A percentile compares a stretch with the other conserved stretches of the same genome.
Conservation (phyloP, 1,140 invertebrate genomes). For the Heterodera carotae region DNA sequence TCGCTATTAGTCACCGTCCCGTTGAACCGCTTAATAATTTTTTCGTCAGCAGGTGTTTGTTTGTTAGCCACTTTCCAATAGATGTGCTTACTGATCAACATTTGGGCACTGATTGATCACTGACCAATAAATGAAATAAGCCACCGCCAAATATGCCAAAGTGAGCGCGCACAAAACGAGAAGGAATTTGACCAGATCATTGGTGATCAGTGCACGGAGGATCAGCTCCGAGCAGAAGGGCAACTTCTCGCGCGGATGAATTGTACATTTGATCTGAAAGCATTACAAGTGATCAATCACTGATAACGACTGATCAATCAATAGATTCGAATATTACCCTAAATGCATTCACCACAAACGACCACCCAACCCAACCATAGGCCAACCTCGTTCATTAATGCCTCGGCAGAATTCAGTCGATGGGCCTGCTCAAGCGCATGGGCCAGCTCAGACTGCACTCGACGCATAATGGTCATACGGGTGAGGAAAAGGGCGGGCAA, state of each 20-base stretch:
- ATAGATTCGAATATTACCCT: too few relatives aligned
- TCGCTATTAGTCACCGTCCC: too few relatives aligned
- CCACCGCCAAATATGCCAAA: constrained; percentile 54
- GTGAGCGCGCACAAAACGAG: constrained; percentile 56
- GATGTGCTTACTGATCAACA: too few relatives aligned
- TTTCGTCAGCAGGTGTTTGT: too few relatives aligned
- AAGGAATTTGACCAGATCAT: constrained; percentile 57
- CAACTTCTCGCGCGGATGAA: constrained; percentile 49
- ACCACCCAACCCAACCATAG: neutral
- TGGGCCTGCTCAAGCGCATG: constrained; percentile 38
- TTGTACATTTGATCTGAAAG: constrained; percentile 52
- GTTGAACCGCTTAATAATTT: too few relatives aligned
- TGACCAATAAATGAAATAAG: constrained; percentile 60
- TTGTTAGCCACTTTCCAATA: too few relatives aligned
- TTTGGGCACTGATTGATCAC: neutral
- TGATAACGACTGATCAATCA: too few relatives aligned
- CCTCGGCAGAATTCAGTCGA: constrained; percentile 41
- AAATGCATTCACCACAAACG: neutral
- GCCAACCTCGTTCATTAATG: constrained; percentile 37
- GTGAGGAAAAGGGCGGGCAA: constrained; percentile 40
- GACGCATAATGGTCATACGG: constrained; percentile 37
- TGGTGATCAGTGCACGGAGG: constrained; percentile 53
- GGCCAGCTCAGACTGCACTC: constrained; percentile 21
- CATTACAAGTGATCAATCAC: too few relatives aligned
- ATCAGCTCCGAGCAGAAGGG: constrained; percentile 53